phyloP scores from a whole-genome alignment of 2,888 invertebrate species.

The Saturnia japonica region DNA sequence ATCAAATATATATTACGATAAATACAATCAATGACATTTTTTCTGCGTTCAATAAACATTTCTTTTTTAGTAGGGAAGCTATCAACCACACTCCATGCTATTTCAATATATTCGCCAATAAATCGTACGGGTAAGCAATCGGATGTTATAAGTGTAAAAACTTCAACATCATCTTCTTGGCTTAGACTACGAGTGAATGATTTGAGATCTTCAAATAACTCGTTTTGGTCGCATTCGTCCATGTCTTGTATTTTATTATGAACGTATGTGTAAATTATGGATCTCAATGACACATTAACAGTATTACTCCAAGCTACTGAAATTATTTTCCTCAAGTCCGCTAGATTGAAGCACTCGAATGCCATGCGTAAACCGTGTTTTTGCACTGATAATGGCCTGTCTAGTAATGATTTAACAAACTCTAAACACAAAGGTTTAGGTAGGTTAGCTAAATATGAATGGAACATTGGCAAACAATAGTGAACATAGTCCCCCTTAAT shows the following conservation, averaged over 20 bases:
- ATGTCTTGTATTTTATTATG: slow-evolving; percentile 37
- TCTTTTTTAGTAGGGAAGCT: slow-evolving; percentile 38
- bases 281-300: slow-evolving; percentile 52
- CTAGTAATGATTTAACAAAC: slow-evolving; percentile 47
- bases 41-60: slow-evolving; percentile 36
- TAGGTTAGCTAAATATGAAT: slow-evolving; percentile 46
- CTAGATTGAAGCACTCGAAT: slow-evolving; percentile 46
- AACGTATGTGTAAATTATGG: slow-evolving; percentile 46
- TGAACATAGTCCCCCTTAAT: slow-evolving; percentile 55
- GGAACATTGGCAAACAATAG: slow-evolving; percentile 50
- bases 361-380: slow-evolving; percentile 59
- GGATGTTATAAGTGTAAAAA: slow-evolving; percentile 41
- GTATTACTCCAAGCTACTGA: slow-evolving; percentile 46
- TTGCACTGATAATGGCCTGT: slow-evolving; percentile 54
- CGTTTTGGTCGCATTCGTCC: slow-evolving; percentile 30
- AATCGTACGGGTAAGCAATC: slow-evolving; percentile 39
- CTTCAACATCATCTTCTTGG: slow-evolving; percentile 49
- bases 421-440: slow-evolving; percentile 40
- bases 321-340: slow-evolving; percentile 42
- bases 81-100: slow-evolving; percentile 45
- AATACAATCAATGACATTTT: slow-evolving; percentile 37
- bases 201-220: slow-evolving; percentile 48
- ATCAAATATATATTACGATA: slow-evolving; percentile 33
- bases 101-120: slow-evolving; percentile 38
- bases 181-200: slow-evolving; percentile 43